phyloP scores from a whole-genome alignment of 2,888 invertebrate genomes.

The Drosophila conformis region DNA sequence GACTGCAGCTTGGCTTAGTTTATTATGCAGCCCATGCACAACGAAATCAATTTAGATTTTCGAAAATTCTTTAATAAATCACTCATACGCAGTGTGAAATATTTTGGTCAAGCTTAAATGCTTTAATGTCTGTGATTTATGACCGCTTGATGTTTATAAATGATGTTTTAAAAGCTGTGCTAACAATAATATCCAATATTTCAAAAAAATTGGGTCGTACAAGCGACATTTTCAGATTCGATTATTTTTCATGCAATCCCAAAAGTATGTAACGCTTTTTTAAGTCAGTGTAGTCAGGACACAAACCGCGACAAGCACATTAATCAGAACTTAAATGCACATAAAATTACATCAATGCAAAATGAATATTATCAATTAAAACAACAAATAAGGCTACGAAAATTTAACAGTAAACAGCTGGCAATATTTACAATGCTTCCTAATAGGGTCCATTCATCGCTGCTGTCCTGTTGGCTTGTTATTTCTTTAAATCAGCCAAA shows the following conservation, averaged over 20 bases:
- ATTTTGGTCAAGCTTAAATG: constrained; percentile 20
- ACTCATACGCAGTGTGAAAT: constrained; percentile 68
- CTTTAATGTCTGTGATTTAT: constrained; percentile 35
- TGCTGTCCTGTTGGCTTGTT: background rate
- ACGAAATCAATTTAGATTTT: constrained; percentile 66
- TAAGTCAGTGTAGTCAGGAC: constrained; percentile 19
- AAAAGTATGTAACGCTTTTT: constrained; percentile 52
- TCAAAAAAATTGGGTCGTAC: background rate
- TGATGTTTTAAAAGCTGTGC: constrained; percentile 2
- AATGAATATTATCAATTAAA: constrained; percentile 7
- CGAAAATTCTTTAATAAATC: constrained; percentile 65
- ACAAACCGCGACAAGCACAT: constrained; percentile 29
- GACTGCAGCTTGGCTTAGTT: constrained; percentile 47
- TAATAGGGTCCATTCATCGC: background rate
- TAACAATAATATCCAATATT: background rate
- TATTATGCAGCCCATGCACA: constrained; percentile 66
- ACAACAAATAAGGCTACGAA: constrained; percentile 1
- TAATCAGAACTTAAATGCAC: background rate
- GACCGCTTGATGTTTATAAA: constrained; percentile 10
- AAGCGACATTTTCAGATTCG: background rate
- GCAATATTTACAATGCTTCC: constrained; percentile 12
- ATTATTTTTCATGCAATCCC: constrained; percentile 13
- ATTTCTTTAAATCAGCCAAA: constrained; percentile 28
- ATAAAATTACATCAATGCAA: background rate
- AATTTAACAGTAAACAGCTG: constrained; percentile 19